Conservation (phyloP, 2,113 vertebrate species). For the Amblyornis subalaris region DNA sequence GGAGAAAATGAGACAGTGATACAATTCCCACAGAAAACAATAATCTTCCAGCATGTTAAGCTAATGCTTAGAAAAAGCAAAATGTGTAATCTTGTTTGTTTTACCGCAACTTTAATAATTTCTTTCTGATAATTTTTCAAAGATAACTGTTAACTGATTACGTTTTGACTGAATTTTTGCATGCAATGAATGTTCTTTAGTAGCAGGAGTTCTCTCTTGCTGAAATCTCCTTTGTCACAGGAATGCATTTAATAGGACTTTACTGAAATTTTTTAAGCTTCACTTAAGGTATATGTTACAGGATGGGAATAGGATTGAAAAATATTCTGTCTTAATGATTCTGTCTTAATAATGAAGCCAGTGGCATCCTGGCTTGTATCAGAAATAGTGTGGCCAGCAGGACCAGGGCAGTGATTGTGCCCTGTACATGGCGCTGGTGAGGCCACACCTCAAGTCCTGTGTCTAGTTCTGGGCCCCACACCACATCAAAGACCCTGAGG, state of each 20-base stretch:
- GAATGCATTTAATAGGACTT: neutral
- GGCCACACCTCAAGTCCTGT: rapidly evolving
- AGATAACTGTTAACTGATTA: neutral
- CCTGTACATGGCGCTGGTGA: rapidly evolving
- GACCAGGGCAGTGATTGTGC: neutral
- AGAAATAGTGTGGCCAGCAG: neutral
- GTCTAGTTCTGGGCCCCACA: neutral
- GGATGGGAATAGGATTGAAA: neutral
- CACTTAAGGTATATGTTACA: rapidly evolving
- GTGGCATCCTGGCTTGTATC: neutral
- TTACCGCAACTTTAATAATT: constrained; percentile 19
- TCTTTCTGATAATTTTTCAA: constrained; percentile 15
- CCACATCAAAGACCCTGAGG: rapidly evolving
- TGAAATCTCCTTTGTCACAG: neutral
- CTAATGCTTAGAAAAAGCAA: constrained; percentile 31
- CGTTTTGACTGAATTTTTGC: constrained; percentile 14
- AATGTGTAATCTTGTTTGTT: neutral
- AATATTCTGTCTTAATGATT: neutral
- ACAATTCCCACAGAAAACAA: constrained; percentile 57
- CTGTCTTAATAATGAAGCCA: neutral
- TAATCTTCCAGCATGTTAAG: constrained; percentile 59
- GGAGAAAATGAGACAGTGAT: constrained; percentile 61
- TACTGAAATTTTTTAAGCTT: neutral
- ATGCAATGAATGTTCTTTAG: neutral
- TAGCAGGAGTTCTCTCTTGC: neutral